These are phyloP conservation scores for Agonopterix subpropinquella DNA, from an alignment of 2,888 invertebrate genomes.

Conservation along the genomic window DNA sequence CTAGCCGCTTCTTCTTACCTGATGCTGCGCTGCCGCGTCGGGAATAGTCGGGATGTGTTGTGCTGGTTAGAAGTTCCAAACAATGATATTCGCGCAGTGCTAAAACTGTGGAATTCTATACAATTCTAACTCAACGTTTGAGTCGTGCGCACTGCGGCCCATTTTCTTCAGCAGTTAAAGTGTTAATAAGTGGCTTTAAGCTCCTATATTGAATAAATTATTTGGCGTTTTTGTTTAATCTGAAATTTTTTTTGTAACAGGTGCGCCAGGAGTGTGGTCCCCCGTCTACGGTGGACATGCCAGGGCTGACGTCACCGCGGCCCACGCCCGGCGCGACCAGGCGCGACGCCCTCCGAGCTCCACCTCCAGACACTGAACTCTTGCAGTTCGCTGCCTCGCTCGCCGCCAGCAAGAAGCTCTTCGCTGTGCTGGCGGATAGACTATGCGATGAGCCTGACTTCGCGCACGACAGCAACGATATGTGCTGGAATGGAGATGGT, in stretches of 20 bases:
- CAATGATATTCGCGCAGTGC: too few species aligned
- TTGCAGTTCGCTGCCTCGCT: constrained; percentile 79
- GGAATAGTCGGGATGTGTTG: too few species aligned
- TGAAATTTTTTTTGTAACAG: constrained; percentile 21
- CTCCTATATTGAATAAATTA: too few species aligned
- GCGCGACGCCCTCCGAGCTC: constrained; percentile 68
- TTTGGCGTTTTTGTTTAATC: too few species aligned
- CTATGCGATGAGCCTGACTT: constrained; percentile 85
- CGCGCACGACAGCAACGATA: constrained; percentile 78
- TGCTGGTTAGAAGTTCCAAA: too few species aligned
- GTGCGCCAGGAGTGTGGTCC: constrained; percentile 63
- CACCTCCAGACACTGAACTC: constrained; percentile 79
- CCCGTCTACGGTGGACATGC: constrained; percentile 44
- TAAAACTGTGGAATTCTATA: too few species aligned
- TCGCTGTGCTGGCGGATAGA: constrained; percentile 86
- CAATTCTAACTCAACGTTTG: too few species aligned
- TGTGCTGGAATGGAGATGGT: constrained; percentile 89
- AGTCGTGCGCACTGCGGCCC: too few species aligned
- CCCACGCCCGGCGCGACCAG: constrained; percentile 38
- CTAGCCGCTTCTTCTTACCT: too few species aligned
- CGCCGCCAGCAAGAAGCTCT: constrained; percentile 86
- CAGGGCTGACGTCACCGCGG: constrained; percentile 27
- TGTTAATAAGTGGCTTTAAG: too few species aligned
- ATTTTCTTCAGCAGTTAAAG: too few species aligned
- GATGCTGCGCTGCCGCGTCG: too few species aligned